phyloP scores from a whole-genome alignment of 2,797 vertebrate genomes.

The Sebastes baramenuke region DNA sequence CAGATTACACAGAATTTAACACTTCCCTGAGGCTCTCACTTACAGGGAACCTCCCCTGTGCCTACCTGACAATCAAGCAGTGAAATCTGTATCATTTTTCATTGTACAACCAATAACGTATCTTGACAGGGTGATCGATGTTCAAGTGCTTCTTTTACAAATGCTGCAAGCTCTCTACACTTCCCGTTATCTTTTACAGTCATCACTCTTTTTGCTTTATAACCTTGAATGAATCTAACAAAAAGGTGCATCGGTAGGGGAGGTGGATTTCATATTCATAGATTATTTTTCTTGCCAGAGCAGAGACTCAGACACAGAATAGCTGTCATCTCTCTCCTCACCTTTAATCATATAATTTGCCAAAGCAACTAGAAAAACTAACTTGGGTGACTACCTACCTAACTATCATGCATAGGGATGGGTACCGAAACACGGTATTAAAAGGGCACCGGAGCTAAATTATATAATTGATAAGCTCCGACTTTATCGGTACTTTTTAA shows the following conservation, averaged over 20 bases:
- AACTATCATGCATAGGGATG: background rate
- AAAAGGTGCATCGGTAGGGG: conserved; percentile 17
- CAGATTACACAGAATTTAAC: conserved; percentile 59
- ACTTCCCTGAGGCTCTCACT: conserved; percentile 48
- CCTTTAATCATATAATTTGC: conserved; percentile 9
- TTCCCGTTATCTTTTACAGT: conserved; percentile 51
- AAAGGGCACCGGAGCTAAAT: background rate
- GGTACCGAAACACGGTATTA: background rate
- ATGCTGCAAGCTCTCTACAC: conserved; percentile 36
- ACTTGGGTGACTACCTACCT: background rate
- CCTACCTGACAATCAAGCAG: conserved; percentile 50
- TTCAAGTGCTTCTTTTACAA: conserved; percentile 58
- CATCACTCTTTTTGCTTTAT: conserved; percentile 42
- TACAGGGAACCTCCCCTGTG: conserved; percentile 33
- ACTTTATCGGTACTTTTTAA: background rate
- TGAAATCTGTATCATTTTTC: conserved; percentile 55
- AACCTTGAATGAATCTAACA: conserved; percentile 56
- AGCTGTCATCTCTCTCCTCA: background rate
- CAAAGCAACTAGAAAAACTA: background rate
- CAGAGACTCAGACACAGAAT: conserved; percentile 8
- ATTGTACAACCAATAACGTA: conserved; percentile 42
- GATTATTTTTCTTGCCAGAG: conserved; percentile 13
- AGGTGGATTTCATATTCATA: conserved; percentile 42
- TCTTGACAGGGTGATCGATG: conserved; percentile 53
- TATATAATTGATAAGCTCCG: background rate